These are phyloP conservation scores for Lasiommata megera DNA, from an alignment of 2,888 invertebrate species.

Conservation along the genomic window DNA sequence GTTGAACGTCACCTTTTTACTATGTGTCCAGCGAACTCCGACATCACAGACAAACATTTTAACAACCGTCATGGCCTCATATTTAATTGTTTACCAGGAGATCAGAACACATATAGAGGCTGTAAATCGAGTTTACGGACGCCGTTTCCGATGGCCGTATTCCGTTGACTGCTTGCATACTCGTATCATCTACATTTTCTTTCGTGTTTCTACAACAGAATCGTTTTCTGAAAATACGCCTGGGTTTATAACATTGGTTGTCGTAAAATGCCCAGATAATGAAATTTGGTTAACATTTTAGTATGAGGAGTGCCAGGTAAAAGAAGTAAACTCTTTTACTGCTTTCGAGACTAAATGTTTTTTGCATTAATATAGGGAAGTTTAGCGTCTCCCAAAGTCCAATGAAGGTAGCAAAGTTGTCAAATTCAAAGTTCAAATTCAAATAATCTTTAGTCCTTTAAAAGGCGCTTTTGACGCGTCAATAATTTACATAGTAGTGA, in stretches of 20 bases:
- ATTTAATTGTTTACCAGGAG: not conserved
- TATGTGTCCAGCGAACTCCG: not conserved
- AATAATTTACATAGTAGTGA: too few species aligned
- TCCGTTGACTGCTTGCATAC: not conserved
- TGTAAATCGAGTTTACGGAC: slow-evolving; percentile 6
- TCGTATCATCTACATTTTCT: not conserved
- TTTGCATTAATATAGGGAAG: too few species aligned
- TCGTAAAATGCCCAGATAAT: not conserved
- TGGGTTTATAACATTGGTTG: not conserved
- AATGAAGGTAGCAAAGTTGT: too few species aligned
- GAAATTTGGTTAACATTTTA: not conserved
- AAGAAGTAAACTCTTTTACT: too few species aligned
- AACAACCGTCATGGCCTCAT: not conserved
- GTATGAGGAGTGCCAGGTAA: not conserved
- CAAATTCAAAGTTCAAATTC: too few species aligned
- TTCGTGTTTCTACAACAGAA: not conserved
- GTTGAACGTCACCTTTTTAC: not conserved
- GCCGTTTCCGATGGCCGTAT: slow-evolving; percentile 8
- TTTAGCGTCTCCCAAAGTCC: too few species aligned
- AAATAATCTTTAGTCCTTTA: too few species aligned
- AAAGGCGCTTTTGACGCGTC: too few species aligned
- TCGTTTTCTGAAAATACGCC: not conserved
- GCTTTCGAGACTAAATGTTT: too few species aligned
- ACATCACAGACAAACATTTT: not conserved
- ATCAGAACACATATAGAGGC: not conserved